Evolutionary conservation across 2,797 vertebrate species (phyloP).

Genomic region (Catamblyrhynchus diadema): DNA sequence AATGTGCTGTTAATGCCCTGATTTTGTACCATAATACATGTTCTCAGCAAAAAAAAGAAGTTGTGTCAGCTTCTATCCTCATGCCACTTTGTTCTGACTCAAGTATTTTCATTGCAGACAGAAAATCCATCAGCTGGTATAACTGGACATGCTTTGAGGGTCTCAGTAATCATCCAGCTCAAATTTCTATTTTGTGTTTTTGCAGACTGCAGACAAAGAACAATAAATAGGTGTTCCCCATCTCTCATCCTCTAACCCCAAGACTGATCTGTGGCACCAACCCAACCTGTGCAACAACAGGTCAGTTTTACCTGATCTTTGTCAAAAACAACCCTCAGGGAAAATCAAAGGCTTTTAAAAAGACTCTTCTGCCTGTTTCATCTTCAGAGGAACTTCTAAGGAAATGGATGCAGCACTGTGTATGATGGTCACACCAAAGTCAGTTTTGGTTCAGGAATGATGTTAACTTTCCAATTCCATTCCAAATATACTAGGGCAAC

Average conservation of each 20-base stretch:
- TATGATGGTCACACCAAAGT: neutral
- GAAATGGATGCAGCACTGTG: neutral
- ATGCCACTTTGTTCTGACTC: neutral
- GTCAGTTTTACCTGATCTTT: neutral
- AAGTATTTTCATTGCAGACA: neutral
- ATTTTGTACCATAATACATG: neutral
- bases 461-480: neutral
- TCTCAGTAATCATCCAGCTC: neutral
- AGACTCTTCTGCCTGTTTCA: neutral
- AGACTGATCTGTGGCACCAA: neutral
- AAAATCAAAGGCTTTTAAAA: neutral
- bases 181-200: neutral
- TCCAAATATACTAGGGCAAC: neutral
- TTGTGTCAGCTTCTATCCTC: neutral
- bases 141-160: neutral
- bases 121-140: neutral
- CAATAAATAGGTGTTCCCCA: neutral
- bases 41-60: neutral
- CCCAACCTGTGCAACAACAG: neutral
- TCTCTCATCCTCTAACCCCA: neutral
- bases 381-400: neutral
- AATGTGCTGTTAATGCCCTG: neutral
- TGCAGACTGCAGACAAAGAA: neutral
- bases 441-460: neutral
- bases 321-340: neutral